Conservation (phyloP, 2,113 vertebrate genomes). For the Talpa occidentalis region DNA sequence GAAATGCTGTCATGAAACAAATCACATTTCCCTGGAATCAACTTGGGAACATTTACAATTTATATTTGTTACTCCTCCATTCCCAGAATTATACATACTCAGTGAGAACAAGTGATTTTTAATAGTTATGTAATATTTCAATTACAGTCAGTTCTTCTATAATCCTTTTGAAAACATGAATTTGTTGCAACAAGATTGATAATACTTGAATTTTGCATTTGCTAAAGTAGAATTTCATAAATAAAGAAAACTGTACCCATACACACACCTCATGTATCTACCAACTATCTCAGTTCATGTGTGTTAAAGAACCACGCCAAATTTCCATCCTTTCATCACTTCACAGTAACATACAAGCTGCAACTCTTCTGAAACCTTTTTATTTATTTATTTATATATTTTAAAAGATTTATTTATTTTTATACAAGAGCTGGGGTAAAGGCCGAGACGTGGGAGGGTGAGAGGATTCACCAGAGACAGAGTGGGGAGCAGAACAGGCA, state of each 20-base stretch:
- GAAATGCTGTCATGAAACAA: neutral
- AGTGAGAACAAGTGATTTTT: slow-evolving; percentile 14
- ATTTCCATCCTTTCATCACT: neutral
- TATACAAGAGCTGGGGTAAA: no score
- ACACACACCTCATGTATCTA: neutral
- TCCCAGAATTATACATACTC: neutral
- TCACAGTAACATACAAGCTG: neutral
- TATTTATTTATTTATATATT: no score
- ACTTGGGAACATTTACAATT: neutral
- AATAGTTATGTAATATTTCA: slow-evolving; percentile 31
- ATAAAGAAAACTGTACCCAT: neutral
- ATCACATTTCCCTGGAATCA: neutral
- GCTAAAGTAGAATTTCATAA: neutral
- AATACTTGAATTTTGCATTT: slow-evolving; percentile 8
- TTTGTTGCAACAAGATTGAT: neutral
- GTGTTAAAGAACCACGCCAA: neutral
- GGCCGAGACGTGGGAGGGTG: no score
- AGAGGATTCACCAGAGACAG: no score
- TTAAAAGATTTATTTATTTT: no score
- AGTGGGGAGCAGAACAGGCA: no score
- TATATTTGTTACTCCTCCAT: neutral
- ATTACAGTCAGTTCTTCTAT: neutral
- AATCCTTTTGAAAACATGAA: neutral
- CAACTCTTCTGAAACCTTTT: no score
- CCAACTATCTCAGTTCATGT: neutral